Base-by-base conservation (phyloP, 1,140 invertebrate species). In the Acromyrmex echinatior region DNA sequence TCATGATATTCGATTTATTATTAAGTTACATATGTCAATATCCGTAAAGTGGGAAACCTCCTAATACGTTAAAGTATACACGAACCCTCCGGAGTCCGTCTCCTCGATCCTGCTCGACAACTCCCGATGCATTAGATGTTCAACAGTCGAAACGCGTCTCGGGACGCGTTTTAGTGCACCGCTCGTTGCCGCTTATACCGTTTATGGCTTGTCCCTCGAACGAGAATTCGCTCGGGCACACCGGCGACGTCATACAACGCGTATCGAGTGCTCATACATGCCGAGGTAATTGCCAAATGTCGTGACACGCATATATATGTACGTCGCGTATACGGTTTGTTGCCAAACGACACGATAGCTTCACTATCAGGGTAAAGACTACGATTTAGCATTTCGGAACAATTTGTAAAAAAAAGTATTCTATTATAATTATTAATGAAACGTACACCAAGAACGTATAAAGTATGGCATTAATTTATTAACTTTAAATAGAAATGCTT, bases 261-360 rank as follows among this genome's bases (percentile, higher is more conserved):
- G 66, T 71, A 60, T 62, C 12, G 39, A 82, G 63, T 86, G 85
- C 63, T 76, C 71, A 51, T 68, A 70, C 80, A 79, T 78, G 71
- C 88, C 77, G 71, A 86, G 82, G 65, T 91, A 91, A 92, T 92
- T 91, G 89, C 89, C 91, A 79, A 91, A 92, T 91, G 88, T 88
- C 91, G 88, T 91, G 87, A 86, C 86, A 65, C 53, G 70, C 51
- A 66, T 86, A 81, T 66, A 73, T 66, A 73, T 86, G 80, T 66
- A 73, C 51, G 49, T 56, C 18, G 51, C 31, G 6, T 78, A 80
- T 25, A 77, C 18, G 51, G 14, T 81, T 28, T 76, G 65, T 82
- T 82, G 39, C 80, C 49, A 73, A 82, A 60, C 14, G 62, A 68
- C 63, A 28, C 63, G 28, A 70, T 16, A 39, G 31, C 35, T 71